Base-by-base conservation (phyloP, 2,888 invertebrate genomes). In the Mellilla xanthometata region DNA sequence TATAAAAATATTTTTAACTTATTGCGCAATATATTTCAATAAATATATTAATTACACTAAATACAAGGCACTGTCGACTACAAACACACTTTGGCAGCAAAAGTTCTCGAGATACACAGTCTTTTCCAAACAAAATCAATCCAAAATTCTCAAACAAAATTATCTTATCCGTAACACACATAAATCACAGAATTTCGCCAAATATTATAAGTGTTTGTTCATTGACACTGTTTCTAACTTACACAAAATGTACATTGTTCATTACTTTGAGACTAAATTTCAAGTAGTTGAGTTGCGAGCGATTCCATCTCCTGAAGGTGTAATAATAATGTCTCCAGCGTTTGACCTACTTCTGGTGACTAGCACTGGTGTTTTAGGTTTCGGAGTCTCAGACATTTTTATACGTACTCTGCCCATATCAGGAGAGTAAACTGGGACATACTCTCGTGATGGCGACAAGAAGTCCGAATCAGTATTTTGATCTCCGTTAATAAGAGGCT, bases 361-460 rank as follows among this genome's bases (percentile, higher is more conserved):
- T 72, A 95, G 89, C 75, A 95, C 91, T 22, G 95, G 95, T n/a
- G 95, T 95, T 81, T 94, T 95, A 31, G 95, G 95, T 68, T 94
- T 94, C 1, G 94, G 94, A 45, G 93, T 94, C 74, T 95, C 95
- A 8, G 94, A 91, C 68, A 95, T 85, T 78, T 93, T 94, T 57
- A 95, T 95, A 65, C 95, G 94, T 30, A 95, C 95, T 57, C 94
- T 91, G 49, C 95, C 95, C 66, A 94, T 93, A 65, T 93, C 94
- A 0, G 93, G 93, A 44, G 92, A 91, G 53, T 92, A 87, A 1
- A 92, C 91, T 41, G 92, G 91, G 40, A 82, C 84, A 55, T 89
- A 89, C 58, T 84, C 81, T 40, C 82, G 82, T 2, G 89, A 81
- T 6, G 90, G 89, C 19, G 86, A 84, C 49, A 89, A 68, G 48